Percentiles rank a stretch among this genome's conserved stretches.
These are phyloP conservation scores for Zaprionus inermis DNA, from an alignment of 1,140 invertebrate species.

Conservation along the genomic window DNA sequence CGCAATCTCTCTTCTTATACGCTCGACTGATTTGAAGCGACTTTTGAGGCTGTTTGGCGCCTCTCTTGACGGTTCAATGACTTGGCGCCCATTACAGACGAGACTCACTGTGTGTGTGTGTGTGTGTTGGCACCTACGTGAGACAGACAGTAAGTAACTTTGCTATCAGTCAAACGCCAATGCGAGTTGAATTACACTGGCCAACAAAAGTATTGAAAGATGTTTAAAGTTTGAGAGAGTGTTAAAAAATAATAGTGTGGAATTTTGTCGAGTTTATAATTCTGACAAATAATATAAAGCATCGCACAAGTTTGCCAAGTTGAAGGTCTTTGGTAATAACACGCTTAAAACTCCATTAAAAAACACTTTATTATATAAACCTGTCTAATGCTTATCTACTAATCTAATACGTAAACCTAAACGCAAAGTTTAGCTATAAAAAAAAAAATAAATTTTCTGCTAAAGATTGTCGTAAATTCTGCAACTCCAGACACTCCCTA, in stretches of 20 bases:
- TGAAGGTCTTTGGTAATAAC: neutral
- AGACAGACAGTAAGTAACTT: slow-evolving; percentile 47
- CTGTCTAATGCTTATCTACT: neutral
- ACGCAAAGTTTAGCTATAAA: neutral
- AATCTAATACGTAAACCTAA: neutral
- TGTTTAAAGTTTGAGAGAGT: neutral
- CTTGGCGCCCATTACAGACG: slow-evolving; percentile 59
- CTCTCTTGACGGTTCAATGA: slow-evolving; percentile 62
- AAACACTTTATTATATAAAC: neutral
- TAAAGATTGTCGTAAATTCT: slow-evolving; percentile 3
- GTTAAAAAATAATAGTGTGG: too few species aligned
- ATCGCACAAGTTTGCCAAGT: neutral
- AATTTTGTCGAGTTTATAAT: too few species aligned
- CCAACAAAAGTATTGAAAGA: slow-evolving; percentile 26
- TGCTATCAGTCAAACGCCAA: slow-evolving; percentile 81
- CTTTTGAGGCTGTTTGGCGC: slow-evolving; percentile 20
- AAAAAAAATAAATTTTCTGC: slow-evolving; percentile 1
- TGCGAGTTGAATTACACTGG: slow-evolving; percentile 72
- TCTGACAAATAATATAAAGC: neutral
- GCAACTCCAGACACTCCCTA: neutral
- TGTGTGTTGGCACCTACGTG: slow-evolving; percentile 42
- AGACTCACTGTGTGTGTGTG: slow-evolving; percentile 11
- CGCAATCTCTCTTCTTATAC: slow-evolving; percentile 21
- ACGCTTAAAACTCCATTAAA: neutral
- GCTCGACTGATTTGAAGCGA: too few species aligned